Percentiles rank a stretch among this genome's conserved stretches.
Evolutionary conservation across 2,888 invertebrate genomes (phyloP).

Genomic region (Ochropacha duplaris): DNA sequence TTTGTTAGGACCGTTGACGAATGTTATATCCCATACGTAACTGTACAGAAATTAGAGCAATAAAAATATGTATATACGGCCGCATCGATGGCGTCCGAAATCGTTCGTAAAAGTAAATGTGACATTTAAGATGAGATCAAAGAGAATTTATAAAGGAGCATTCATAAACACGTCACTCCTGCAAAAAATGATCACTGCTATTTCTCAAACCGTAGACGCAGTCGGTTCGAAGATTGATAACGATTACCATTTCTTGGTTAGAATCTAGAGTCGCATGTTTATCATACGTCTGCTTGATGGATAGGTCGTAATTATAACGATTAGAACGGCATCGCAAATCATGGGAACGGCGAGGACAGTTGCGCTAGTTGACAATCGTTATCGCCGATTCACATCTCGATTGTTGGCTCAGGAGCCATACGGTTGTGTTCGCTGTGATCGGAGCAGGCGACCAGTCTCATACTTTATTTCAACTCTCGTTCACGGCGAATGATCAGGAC

Average conservation of each 20-base stretch:
- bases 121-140: constrained; percentile 73
- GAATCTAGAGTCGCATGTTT: constrained; percentile 59
- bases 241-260: constrained; percentile 58
- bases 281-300: constrained; percentile 76
- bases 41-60: constrained; percentile 54
- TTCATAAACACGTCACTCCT: constrained; percentile 73
- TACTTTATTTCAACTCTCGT: constrained; percentile 72
- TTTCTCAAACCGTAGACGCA: constrained; percentile 63
- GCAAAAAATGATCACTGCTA: constrained; percentile 78
- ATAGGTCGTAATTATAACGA: constrained; percentile 78
- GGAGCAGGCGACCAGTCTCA: constrained; percentile 54
- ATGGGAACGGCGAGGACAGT: constrained; percentile 77
- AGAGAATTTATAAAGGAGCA: constrained; percentile 66
- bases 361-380: constrained; percentile 73
- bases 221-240: constrained; percentile 55
- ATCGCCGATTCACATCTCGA: constrained; percentile 74
- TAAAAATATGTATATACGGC: constrained; percentile 55
- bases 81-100: constrained; percentile 40
- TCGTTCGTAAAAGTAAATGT: constrained; percentile 42
- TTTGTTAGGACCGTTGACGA: constrained; percentile 78
- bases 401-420: constrained; percentile 66
- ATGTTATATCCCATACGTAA: constrained; percentile 54
- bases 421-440: constrained; percentile 39
- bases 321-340: constrained; percentile 79
- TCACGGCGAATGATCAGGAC: constrained; percentile 61